phyloP scores from a whole-genome alignment of 2,888 invertebrate species.

The Melipona bicolor region DNA sequence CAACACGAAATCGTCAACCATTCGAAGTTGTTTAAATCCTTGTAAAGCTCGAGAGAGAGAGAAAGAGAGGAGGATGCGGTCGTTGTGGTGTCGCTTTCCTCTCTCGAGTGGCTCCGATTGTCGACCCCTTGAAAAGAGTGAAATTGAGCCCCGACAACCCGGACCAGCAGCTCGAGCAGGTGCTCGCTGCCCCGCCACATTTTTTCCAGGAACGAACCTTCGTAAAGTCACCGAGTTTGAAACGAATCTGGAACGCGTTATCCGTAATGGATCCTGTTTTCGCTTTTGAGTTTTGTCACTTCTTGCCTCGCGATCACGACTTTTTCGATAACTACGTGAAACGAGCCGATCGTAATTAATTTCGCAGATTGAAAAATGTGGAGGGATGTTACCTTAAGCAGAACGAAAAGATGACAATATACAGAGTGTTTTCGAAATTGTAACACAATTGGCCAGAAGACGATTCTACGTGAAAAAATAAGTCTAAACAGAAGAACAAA shows the following conservation, averaged over 20 bases:
- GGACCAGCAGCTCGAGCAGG: conserved; percentile 63
- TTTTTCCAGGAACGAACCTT: conserved; percentile 55
- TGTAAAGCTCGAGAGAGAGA: conserved; percentile 74
- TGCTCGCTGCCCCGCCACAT: conserved; percentile 31
- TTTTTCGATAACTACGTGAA: background rate
- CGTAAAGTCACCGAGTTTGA: conserved; percentile 58
- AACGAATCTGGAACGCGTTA: conserved; percentile 59
- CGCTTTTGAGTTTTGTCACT: background rate
- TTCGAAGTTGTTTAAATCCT: conserved; percentile 82
- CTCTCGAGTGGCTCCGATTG: conserved; percentile 82
- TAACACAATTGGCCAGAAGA: too few relatives aligned
- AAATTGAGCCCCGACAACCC: conserved; percentile 80
- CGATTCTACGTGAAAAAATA: too few relatives aligned
- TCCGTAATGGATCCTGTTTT: conserved; percentile 24
- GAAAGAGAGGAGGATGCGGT: conserved; percentile 26
- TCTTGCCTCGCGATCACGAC: background rate
- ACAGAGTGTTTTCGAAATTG: too few relatives aligned
- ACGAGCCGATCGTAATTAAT: background rate
- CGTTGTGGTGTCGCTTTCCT: conserved; percentile 79
- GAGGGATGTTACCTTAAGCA: background rate
- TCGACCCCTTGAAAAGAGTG: conserved; percentile 82
- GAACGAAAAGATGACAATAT: background rate
- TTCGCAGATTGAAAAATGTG: background rate
- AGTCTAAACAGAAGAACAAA: too few relatives aligned
- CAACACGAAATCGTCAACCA: conserved; percentile 58